Percentiles rank a stretch among this genome's conserved stretches.
Evolutionary conservation across 1,140 invertebrate genomes (phyloP).

Genomic region (Platyura marginata): DNA sequence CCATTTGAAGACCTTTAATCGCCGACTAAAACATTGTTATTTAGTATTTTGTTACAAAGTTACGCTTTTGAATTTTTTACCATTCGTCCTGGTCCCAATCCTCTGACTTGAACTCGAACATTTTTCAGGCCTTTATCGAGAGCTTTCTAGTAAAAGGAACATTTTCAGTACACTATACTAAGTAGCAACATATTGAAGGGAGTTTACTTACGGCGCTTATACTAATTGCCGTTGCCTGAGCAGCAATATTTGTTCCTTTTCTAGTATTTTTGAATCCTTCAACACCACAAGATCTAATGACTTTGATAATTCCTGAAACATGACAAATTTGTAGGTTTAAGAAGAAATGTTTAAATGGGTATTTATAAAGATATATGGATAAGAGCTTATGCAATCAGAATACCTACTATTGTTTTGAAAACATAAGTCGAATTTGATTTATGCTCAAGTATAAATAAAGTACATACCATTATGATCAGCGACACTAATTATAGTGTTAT

Average conservation of each 20-base stretch:
- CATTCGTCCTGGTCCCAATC: conserved; percentile 74
- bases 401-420: not conserved
- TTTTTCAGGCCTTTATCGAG: conserved; percentile 50
- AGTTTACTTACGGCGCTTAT: conserved; percentile 40
- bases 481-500: conserved; percentile 72
- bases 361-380: no score
- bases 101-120: conserved; percentile 54
- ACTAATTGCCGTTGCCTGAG: conserved; percentile 75
- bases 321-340: conserved; percentile 7
- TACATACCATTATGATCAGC: conserved; percentile 43
- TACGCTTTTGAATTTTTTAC: conserved; percentile 27
- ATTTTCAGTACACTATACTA: not conserved
- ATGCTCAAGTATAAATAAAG: conserved; percentile 1
- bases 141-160: conserved; percentile 39
- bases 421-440: conserved; percentile 1
- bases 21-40: conserved; percentile 44
- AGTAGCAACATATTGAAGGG: conserved; percentile 11
- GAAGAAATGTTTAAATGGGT: conserved; percentile 5
- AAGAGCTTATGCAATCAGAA: no score
- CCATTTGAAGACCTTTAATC: conserved; percentile 84
- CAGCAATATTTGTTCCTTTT: conserved; percentile 91
- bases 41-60: not conserved
- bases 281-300: conserved; percentile 56
- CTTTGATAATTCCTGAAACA: conserved; percentile 30
- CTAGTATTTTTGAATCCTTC: conserved; percentile 90